Percentiles rank a stretch among this genome's conserved stretches.
Conservation (phyloP, 2,113 vertebrate species). For the Pygoscelis antarcticus region DNA sequence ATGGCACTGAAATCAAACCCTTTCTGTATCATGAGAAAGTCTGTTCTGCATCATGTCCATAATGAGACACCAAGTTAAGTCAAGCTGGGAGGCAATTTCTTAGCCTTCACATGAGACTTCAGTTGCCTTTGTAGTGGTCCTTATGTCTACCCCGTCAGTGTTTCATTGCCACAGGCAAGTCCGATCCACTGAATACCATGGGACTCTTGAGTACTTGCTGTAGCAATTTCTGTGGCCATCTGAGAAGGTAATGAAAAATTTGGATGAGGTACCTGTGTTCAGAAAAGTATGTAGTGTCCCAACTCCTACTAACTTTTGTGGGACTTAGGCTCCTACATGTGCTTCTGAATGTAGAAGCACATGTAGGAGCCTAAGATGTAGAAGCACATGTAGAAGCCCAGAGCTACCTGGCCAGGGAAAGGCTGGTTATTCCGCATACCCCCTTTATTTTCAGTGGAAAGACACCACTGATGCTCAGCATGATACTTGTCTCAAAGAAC, state of each 20-base stretch:
- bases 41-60: rapidly evolving
- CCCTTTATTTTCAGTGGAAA: background rate
- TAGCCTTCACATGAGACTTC: background rate
- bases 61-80: background rate
- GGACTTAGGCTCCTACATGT: background rate
- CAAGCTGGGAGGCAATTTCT: background rate
- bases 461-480: background rate
- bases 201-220: background rate
- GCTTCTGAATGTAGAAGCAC: background rate
- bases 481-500: background rate
- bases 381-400: no score
- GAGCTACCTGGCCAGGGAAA: background rate
- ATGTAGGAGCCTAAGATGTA: no score
- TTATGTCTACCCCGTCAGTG: background rate
- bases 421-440: background rate
- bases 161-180: background rate
- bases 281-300: background rate
- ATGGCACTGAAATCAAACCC: background rate
- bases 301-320: background rate
- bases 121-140: background rate
- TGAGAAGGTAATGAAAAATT: background rate
- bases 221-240: background rate
- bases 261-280: background rate
- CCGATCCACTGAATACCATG: background rate
- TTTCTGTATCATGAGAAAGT: background rate